These are phyloP conservation scores for Hydropotes inermis DNA, from an alignment of 2,113 vertebrate species.

Conservation along the genomic window DNA sequence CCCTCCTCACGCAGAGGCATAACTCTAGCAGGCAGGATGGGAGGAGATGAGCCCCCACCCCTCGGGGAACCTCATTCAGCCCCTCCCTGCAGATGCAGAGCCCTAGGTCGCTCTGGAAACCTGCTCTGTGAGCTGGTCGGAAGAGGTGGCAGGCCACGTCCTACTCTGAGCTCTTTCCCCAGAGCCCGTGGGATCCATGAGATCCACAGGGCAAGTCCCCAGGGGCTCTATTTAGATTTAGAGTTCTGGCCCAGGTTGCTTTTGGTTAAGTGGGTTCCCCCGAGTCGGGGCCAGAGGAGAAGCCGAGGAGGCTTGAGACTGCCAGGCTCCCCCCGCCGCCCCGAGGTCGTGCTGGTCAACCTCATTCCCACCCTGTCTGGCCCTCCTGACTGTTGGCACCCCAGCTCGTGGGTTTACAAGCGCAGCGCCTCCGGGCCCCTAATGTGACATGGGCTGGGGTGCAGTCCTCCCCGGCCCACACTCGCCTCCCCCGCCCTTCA, in stretches of 20 bases:
- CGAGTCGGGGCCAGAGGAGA: no score
- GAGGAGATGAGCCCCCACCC: neutral
- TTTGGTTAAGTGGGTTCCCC: neutral
- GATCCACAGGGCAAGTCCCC: neutral
- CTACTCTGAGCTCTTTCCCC: neutral
- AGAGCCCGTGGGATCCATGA: accelerated
- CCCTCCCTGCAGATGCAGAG: neutral
- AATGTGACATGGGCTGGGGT: accelerated
- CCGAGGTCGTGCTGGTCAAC: neutral
- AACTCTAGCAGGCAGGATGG: neutral
- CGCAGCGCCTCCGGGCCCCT: accelerated
- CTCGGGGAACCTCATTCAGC: neutral
- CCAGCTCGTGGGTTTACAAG: accelerated
- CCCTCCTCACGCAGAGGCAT: accelerated
- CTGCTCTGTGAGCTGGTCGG: neutral
- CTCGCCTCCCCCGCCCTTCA: neutral
- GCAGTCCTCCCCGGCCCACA: neutral
- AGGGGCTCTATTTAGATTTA: no score
- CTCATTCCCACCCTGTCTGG: accelerated
- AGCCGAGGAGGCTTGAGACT: neutral
- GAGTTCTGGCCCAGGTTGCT: neutral
- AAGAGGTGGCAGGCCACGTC: accelerated
- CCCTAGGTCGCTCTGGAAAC: neutral
- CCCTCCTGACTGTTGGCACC: neutral
- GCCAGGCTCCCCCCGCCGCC: neutral